These are phyloP conservation scores for Ranitomeya variabilis DNA, from an alignment of 2,113 vertebrate genomes.

Conservation along the genomic window DNA sequence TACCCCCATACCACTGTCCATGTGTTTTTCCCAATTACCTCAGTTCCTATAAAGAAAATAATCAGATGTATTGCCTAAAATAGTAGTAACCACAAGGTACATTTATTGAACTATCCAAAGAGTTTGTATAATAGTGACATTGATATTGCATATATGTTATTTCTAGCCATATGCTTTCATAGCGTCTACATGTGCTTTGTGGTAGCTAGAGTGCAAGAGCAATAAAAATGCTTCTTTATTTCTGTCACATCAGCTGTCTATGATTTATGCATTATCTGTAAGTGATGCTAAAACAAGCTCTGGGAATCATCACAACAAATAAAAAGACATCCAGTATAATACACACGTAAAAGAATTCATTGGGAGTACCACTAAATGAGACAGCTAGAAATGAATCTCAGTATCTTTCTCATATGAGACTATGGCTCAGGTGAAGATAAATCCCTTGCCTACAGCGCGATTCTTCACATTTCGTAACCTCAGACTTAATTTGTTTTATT, in stretches of 20 bases:
- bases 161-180: background rate
- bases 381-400: conserved; percentile 7
- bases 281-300: background rate
- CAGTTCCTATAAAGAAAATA: too few relatives aligned
- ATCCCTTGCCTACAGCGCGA: conserved; percentile 12
- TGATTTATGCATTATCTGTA: background rate
- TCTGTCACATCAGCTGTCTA: background rate
- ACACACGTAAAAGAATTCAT: background rate
- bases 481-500: conserved; percentile 54
- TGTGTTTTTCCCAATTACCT: too few relatives aligned
- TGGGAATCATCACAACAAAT: background rate
- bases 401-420: background rate
- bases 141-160: background rate
- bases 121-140: background rate
- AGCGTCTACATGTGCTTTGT: background rate
- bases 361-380: background rate
- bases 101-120: background rate
- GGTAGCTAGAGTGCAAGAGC: background rate
- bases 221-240: background rate
- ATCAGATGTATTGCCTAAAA: too few relatives aligned
- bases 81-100: background rate
- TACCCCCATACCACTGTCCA: too few relatives aligned
- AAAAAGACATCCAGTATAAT: background rate
- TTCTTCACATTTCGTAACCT: conserved; percentile 51
- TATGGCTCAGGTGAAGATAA: conserved; percentile 39